These are phyloP conservation scores for Cariama cristata DNA, from an alignment of 2,113 vertebrate species.

Conservation along the genomic window DNA sequence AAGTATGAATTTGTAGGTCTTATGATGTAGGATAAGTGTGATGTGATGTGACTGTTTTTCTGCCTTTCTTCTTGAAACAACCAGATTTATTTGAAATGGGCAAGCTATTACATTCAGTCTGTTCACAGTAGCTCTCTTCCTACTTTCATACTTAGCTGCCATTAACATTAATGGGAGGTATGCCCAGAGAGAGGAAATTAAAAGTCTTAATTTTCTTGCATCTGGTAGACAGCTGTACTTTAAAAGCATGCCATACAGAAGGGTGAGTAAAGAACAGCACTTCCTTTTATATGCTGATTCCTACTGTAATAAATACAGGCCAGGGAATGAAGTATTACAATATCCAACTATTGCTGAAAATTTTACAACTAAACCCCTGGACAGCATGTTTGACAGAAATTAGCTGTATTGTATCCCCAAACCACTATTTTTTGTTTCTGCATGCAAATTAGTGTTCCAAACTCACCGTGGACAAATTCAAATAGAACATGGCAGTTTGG, in stretches of 20 bases:
- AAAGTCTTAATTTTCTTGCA: constrained; percentile 57
- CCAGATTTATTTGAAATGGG: background rate
- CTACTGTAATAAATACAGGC: background rate
- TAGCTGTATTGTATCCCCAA: background rate
- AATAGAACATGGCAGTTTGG: background rate
- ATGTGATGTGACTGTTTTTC: background rate
- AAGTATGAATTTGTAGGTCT: background rate
- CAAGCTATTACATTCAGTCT: background rate
- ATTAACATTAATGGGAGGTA: constrained; percentile 26
- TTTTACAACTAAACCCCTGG: constrained; percentile 11
- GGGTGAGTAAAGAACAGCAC: background rate
- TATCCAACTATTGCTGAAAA: background rate
- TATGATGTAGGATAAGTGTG: background rate
- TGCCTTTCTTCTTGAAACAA: background rate
- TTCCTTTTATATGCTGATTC: constrained; percentile 35
- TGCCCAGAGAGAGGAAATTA: constrained; percentile 36
- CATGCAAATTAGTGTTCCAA: constrained; percentile 24
- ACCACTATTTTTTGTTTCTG: background rate
- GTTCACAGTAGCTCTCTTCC: background rate
- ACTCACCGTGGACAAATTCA: background rate
- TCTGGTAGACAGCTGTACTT: constrained; percentile 50
- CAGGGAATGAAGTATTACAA: background rate
- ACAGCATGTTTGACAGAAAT: background rate
- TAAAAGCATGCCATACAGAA: background rate
- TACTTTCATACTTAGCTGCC: background rate